These are phyloP conservation scores for Sminthopsis crassicaudata DNA, from an alignment of 2,113 vertebrate species.

Conservation along the genomic window DNA sequence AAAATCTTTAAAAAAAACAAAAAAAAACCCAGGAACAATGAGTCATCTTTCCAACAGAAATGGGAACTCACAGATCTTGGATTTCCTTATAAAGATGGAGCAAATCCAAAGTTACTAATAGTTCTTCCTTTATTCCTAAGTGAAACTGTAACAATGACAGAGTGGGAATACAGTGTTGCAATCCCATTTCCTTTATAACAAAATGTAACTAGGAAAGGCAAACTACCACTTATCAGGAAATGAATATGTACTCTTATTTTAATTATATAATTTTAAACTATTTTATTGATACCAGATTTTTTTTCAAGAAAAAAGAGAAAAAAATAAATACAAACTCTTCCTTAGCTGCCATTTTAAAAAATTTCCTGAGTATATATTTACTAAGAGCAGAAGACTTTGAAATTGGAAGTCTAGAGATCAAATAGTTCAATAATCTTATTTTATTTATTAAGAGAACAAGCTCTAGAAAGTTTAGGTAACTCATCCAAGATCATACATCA, in stretches of 20 bases:
- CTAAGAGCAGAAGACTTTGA: not conserved
- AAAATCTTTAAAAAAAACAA: not conserved
- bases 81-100: conserved; percentile 59
- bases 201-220: not conserved
- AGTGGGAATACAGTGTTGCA: conserved; percentile 69
- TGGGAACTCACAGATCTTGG: conserved; percentile 44
- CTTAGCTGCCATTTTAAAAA: not conserved
- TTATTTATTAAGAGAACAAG: not conserved
- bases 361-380: not conserved
- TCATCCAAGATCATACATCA: not conserved
- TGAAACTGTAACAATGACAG: conserved; percentile 69
- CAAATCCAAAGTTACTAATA: conserved; percentile 49
- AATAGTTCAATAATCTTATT: not conserved
- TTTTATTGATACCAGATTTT: not conserved
- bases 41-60: conserved; percentile 76
- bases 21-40: not conserved
- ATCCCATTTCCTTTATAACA: conserved; percentile 14
- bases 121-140: conserved; percentile 74
- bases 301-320: not conserved
- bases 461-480: not conserved
- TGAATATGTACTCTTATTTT: not conserved
- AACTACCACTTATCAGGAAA: not conserved
- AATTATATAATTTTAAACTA: not conserved
- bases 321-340: not conserved
- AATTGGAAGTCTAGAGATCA: not conserved